Evolutionary conservation across 2,888 invertebrate genomes (phyloP).

Genomic region (Danaus chrysippus): DNA sequence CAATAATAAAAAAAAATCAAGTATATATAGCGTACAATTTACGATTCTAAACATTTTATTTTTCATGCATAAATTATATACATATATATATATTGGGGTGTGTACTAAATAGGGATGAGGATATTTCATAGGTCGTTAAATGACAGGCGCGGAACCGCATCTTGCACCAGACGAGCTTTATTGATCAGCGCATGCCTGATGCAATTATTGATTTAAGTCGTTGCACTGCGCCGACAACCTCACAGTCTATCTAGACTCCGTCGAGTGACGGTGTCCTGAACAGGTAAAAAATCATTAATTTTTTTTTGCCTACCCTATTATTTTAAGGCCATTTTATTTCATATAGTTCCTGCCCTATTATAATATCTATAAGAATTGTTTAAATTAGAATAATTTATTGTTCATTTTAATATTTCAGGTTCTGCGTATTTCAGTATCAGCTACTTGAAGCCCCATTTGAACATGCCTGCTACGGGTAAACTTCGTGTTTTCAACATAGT

Average conservation of each 20-base stretch:
- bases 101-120: background rate
- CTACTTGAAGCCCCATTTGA: background rate
- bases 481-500: constrained; percentile 2
- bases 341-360: too few species aligned
- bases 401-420: background rate
- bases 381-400: too few species aligned
- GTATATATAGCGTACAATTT: too few species aligned
- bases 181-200: constrained; percentile 8
- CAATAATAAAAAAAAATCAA: too few species aligned
- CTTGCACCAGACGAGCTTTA: background rate
- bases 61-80: too few species aligned
- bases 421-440: background rate
- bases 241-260: background rate
- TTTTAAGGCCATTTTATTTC: too few species aligned
- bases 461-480: background rate
- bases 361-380: too few species aligned
- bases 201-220: constrained; percentile 1
- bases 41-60: too few species aligned
- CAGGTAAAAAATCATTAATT: too few species aligned
- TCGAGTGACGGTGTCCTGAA: background rate
- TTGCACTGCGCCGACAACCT: background rate
- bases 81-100: background rate
- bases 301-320: too few species aligned
- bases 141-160: constrained; percentile 6
- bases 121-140: background rate